Evolutionary conservation across 2,888 invertebrate genomes (phyloP).

Genomic region (Eumacrocentrus americanus): DNA sequence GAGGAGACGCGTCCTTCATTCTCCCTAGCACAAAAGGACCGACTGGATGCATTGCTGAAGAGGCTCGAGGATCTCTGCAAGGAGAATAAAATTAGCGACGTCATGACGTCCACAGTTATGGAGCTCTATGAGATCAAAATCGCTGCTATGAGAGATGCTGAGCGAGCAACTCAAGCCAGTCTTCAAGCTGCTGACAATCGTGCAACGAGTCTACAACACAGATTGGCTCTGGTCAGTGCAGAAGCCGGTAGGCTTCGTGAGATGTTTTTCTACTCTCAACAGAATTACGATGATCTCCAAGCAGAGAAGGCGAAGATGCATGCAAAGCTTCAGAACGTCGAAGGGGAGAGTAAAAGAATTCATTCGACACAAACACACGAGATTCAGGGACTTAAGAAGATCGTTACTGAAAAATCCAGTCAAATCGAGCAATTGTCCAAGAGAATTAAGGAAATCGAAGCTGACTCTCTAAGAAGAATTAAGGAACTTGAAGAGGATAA

Average conservation of each 20-base stretch:
- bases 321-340: conserved; percentile 45
- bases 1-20: conserved; percentile 55
- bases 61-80: conserved; percentile 62
- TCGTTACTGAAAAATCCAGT: conserved; percentile 48
- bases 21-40: conserved; percentile 63
- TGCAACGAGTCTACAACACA: conserved; percentile 64
- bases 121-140: conserved; percentile 76
- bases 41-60: conserved; percentile 63
- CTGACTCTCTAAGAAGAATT: conserved; percentile 32
- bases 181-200: conserved; percentile 64
- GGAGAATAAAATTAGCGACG: conserved; percentile 65
- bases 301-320: conserved; percentile 52
- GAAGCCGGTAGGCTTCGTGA: conserved; percentile 63
- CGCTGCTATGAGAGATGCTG: conserved; percentile 63
- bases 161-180: conserved; percentile 63
- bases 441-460: conserved; percentile 43
- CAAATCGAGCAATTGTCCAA: conserved; percentile 37
- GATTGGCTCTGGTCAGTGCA: conserved; percentile 62
- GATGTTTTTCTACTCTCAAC: conserved; percentile 63
- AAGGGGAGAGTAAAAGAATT: conserved; percentile 45
- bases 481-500: conserved; percentile 41
- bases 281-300: conserved; percentile 61
- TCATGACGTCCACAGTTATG: conserved; percentile 73
- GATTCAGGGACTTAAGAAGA: conserved; percentile 49
- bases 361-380: conserved; percentile 44